phyloP scores from a whole-genome alignment of 2,113 vertebrate genomes.

The Myrmophylax atrothorax region DNA sequence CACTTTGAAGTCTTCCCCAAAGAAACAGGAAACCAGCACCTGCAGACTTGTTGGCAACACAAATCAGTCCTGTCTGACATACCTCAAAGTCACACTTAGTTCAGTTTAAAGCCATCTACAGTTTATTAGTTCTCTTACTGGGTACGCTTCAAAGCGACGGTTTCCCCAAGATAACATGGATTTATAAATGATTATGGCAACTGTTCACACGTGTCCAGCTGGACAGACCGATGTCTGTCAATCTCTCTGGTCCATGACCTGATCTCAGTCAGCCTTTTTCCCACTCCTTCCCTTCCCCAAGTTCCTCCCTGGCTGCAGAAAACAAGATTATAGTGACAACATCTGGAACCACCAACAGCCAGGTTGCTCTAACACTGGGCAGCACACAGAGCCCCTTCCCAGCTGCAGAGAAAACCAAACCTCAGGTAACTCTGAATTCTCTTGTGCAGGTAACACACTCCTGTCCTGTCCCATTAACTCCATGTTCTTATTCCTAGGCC shows the following conservation, averaged over 20 bases:
- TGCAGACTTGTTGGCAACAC: not conserved
- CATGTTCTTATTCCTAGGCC: not conserved
- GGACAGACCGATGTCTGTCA: not conserved
- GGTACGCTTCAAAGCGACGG: not conserved
- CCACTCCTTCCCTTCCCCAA: not conserved
- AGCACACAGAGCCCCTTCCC: not conserved
- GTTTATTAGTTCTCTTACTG: not conserved
- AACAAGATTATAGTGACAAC: not conserved
- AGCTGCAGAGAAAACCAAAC: not conserved
- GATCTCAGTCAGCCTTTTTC: not conserved
- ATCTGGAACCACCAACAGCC: not conserved
- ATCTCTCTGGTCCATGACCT: not conserved
- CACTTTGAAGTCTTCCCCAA: not conserved
- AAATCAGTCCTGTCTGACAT: rapidly evolving
- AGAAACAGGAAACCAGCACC: not conserved
- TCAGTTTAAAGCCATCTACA: not conserved
- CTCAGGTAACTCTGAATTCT: not conserved
- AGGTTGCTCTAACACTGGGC: not conserved
- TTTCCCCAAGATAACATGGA: not conserved
- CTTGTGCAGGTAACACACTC: not conserved
- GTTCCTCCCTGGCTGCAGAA: not conserved
- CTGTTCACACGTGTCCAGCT: not conserved
- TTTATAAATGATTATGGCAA: not conserved
- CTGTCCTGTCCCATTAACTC: not conserved
- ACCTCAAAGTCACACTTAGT: not conserved